These are phyloP conservation scores for Vulpes vulpes DNA, from an alignment of 2,113 vertebrate species.

Conservation along the genomic window DNA sequence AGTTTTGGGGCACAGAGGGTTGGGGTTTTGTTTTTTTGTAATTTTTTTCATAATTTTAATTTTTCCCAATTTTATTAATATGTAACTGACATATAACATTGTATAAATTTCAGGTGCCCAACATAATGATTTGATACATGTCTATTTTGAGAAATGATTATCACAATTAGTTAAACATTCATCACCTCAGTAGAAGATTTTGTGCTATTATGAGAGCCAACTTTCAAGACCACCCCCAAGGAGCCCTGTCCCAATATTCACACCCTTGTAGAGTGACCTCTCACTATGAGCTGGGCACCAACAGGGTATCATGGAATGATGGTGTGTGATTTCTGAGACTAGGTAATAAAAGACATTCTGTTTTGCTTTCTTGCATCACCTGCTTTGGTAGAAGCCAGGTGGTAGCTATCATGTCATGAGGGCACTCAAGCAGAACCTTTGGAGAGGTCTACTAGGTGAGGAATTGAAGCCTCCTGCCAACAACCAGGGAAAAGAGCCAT, in stretches of 20 bases:
- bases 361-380: neutral
- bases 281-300: neutral
- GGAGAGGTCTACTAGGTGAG: neutral
- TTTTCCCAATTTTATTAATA: neutral
- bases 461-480: neutral
- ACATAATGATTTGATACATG: neutral
- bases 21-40: neutral
- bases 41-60: neutral
- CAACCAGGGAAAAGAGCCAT: neutral
- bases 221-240: neutral
- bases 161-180: neutral
- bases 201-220: neutral
- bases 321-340: neutral
- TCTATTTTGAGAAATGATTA: neutral
- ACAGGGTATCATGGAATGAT: neutral
- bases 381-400: neutral
- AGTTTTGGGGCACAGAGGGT: neutral
- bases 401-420: neutral
- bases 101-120: neutral
- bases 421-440: neutral
- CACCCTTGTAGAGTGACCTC: neutral
- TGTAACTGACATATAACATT: neutral
- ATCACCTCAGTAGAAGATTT: neutral
- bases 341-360: neutral
- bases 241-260: neutral